Evolutionary conservation across 2,113 vertebrate species (phyloP), one percentile per base, ranked within the genome.

Genomic region (Poecilia latipinna): DNA sequence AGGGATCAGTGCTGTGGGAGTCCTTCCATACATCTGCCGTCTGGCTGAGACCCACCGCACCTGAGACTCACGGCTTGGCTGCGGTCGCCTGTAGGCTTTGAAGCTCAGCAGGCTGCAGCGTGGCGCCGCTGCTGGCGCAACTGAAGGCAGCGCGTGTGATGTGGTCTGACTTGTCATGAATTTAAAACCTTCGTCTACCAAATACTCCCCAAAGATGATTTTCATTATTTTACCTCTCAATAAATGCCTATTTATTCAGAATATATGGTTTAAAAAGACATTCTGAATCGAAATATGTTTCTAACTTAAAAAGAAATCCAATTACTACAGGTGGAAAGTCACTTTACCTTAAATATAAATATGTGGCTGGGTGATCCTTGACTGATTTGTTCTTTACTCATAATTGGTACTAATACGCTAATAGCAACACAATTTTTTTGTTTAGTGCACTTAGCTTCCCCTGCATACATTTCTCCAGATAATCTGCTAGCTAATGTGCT

Each of bases 1-100:
- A 85, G 90, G 88, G 88, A 92, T 92, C 89, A 90, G 90, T 89
- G 91, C 89, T 86, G 77, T 83, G 86, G 88, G 91, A 92, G 85
- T 75, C 68, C 51, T 83, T 91, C 79, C 6, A 81, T 88, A 87
- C 90, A 91, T 93, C 91, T 92, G 90, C 87, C 75, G 89, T 89
- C 87, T 89, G 87, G 85, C 86, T 87, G 62, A 83, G 85, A 83
- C 81, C 80, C 86, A 76, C 82, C 82, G 79, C 93, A 93, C 91
- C 91, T 93, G 93, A 93, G 91, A 86, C 91, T 87, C 71, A 3
- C 61, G 19, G 75, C 86, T 79, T 79, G 88, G 80, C 89, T 83
- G 81, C 29, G 77, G 86, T 75, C 80, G 86, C 82, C 80, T 80
- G 78, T 74, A 85, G 83, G 85, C 78, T 90, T 86, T 87, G 82